Base-by-base conservation (phyloP, 2,797 vertebrate species). In the Anguilla marmorata region DNA sequence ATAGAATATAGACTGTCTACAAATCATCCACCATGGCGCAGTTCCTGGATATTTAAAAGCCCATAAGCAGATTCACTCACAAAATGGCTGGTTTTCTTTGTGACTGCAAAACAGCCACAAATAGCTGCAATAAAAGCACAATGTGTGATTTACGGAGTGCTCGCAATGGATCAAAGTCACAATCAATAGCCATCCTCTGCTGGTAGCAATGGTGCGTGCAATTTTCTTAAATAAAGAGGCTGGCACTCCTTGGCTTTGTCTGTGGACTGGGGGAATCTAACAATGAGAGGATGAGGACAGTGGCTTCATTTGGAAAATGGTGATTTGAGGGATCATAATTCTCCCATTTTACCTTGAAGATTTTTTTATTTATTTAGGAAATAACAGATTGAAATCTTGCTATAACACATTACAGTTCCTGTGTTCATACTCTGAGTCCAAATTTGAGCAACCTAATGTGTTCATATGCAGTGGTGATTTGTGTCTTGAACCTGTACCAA, bases 1-100 rank as follows among this genome's bases (percentile, higher is more conserved):
- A 83, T 66, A 83, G 86, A 87, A 21, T 87, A 56, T 60, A 72
- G 66, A 87, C 84, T 84, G 76, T 56, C 27, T 21, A 87, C 6
- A 87, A 66, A 84, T 87, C 87, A 87, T 9, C 80, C 48, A 16
- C 74, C 16, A 19, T 14, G 19, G 74, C 19, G 14, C 30, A 84
- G 52, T 45, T 52, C 58, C 87, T 83, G 69, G 27, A 33, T 72
- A 33, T 12, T 30, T 72, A 72, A 72, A 72, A 72, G 27, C 69
- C 69, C 69, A 72, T 72, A 7, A 19, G 27, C 69, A 69, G 63
- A 72, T 9, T 72, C 27, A 33, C n/a, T 72, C 27, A 33, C 69
- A n/a, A 72, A 72, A 72, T 33, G 69, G 0, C 24, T 66, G 27
- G 27, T 27, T 27, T 69, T n/a, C n/a, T 69, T 69, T 69, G 24